Base-by-base conservation (phyloP, 1,140 invertebrate genomes). In the Chymomyza costata region DNA sequence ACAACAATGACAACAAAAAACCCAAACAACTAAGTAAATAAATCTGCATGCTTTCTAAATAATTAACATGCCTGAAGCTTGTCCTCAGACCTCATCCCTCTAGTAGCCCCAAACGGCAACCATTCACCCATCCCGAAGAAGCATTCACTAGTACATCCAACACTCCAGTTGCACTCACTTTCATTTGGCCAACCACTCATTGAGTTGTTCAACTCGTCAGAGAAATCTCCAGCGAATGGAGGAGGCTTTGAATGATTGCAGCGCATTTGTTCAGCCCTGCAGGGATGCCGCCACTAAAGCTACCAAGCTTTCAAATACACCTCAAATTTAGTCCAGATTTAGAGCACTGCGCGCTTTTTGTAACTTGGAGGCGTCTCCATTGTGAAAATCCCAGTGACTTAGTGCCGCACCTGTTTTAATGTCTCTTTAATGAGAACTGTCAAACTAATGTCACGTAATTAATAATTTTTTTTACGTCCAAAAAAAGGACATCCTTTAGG, bases 1-100 rank as follows among this genome's bases (percentile, higher is more conserved):
- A 15, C 31, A n/a, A 38, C 15, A 14, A 37, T 18, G 30, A 31
- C 17, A 70, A 48, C 48, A 61, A 11, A 31, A 43, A 21, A 39
- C 28, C 49, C 62, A 34, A 76, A 63, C 40, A 76, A 58, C 60
- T 62, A 47, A 63, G 68, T 53, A 82, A 80, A 81, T 82, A 81
- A 80, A 80, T 80, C 70, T 76, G 65, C 59, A 66, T 70, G 74
- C 74, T 80, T 68, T 82, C 73, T 76, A 82, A 82, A 80, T 80
- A 80, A 80, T 82, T 80, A 80, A 82, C 65, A 74, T 78, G 71
- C 57, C 57, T 40, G 17, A 46, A 50, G 62, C 57, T 28, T 14
- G 39, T 18, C 30, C 34, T 25, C 38, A 47, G 19, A n/a, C 41
- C 28, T 14, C 41, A 43, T 10, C 44, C 21, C 44, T 28, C 44